phyloP scores from a whole-genome alignment of 2,113 vertebrate species.

The Ictalurus furcatus region DNA sequence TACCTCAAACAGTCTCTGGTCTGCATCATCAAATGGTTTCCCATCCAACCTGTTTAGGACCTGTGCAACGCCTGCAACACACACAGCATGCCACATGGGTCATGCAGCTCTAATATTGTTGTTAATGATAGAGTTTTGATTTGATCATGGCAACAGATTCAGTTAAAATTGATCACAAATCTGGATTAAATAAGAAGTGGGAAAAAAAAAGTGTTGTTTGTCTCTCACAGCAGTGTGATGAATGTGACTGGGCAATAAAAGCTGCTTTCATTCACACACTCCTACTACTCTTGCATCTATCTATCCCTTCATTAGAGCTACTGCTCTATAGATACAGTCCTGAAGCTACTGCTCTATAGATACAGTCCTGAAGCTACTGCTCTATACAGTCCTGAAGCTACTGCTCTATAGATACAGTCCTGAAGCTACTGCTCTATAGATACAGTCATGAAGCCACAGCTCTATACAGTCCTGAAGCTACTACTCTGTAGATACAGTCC shows the following conservation, averaged over 20 bases:
- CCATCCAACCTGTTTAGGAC: constrained; percentile 95
- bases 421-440: background rate
- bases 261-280: constrained; percentile 14
- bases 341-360: background rate
- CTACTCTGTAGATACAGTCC: background rate
- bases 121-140: background rate
- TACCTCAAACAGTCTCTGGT: constrained; percentile 98
- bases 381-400: background rate
- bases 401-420: background rate
- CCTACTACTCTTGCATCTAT: constrained; percentile 15
- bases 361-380: too few relatives aligned
- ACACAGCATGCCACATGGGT: constrained; percentile 32
- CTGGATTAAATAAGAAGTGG: background rate
- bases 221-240: constrained; percentile 11
- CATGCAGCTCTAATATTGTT: background rate
- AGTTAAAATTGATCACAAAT: background rate
- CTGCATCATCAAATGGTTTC: constrained; percentile 94
- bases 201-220: background rate
- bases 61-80: constrained; percentile 88
- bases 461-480: background rate
- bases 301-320: constrained; percentile 12
- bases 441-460: background rate
- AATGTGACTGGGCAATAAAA: constrained; percentile 32
- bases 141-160: background rate
- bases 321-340: too few relatives aligned